Conservation (phyloP, 2,113 vertebrate genomes). For the Anser cygnoides region DNA sequence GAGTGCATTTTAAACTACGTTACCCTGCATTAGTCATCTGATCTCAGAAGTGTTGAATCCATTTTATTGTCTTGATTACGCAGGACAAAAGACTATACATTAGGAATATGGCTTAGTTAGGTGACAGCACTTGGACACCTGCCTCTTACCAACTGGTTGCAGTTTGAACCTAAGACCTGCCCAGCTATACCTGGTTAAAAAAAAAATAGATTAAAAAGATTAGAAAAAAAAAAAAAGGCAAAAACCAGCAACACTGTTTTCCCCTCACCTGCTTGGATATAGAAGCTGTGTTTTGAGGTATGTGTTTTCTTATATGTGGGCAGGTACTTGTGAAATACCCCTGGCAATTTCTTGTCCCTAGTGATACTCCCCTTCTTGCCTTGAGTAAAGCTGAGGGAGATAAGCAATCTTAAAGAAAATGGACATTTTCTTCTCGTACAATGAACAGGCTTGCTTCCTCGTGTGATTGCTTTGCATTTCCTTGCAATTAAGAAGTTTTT, state of each 20-base stretch:
- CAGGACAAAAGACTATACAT: not conserved
- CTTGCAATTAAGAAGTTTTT: not conserved
- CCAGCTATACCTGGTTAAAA: not conserved
- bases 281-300: not conserved
- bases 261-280: not conserved
- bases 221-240: not conserved
- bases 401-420: not conserved
- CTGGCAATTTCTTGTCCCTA: not conserved
- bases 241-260: not conserved
- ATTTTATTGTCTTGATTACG: not conserved
- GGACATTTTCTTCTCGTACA: not conserved
- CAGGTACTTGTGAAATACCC: not conserved
- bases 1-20: not conserved
- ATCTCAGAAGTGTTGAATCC: not conserved
- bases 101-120: not conserved
- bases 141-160: not conserved
- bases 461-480: not conserved
- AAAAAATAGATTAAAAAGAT: not conserved
- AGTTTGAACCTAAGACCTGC: not conserved
- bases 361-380: not conserved
- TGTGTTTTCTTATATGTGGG: accelerated
- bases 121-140: not conserved
- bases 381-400: not conserved
- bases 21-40: not conserved
- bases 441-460: not conserved